Evolutionary conservation across 2,888 invertebrate genomes (phyloP), one percentile per base, ranked within the genome.

Genomic region (Stictocephala bisonia): DNA sequence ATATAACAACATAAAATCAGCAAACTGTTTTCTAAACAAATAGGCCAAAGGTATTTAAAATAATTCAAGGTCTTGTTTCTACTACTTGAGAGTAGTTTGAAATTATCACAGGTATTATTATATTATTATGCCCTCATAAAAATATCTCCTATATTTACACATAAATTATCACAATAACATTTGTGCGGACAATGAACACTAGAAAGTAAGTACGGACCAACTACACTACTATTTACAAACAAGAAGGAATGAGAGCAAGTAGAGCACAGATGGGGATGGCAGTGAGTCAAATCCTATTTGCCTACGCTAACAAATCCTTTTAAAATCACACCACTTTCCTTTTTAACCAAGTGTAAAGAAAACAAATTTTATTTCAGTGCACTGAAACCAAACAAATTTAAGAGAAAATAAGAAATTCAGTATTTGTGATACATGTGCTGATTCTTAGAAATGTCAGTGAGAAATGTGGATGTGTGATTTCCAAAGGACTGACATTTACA

Each of bases 81-180:
- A n/a, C n/a, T n/a, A n/a, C n/a, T n/a, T 13, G 13, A 44, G 24
- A 60, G 6, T 22, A 60, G 56, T 22, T 31, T 27, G 27, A 64
- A 64, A 64, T 26, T 64, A 64, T 64, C 64, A 64, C 64, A 64
- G 64, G 64, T 64, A 64, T 26, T 18, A 40, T 64, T 40, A 27
- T 44, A 7, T 44, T 44, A 41, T 64, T 64, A 64, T 35, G 60
- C 40, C 24, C 40, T 22, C 31, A 56, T 56, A 29, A 22, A 60
- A 44, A n/a, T 26, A 26, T 64, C 18, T 24, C 31, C 3, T 26
- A 41, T 41, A 44, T 15, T 64, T 31, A 40, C 1, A 44, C 64
- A 26, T 40, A 64, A 20, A 44, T 26, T 64, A 64, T 64, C 64
- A 64, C 64, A 64, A 24, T n/a, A 64, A 44, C 41, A 18, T 40